phyloP scores from a whole-genome alignment of 2,113 vertebrate species.

The Rhinopomastus cyanomelas region DNA sequence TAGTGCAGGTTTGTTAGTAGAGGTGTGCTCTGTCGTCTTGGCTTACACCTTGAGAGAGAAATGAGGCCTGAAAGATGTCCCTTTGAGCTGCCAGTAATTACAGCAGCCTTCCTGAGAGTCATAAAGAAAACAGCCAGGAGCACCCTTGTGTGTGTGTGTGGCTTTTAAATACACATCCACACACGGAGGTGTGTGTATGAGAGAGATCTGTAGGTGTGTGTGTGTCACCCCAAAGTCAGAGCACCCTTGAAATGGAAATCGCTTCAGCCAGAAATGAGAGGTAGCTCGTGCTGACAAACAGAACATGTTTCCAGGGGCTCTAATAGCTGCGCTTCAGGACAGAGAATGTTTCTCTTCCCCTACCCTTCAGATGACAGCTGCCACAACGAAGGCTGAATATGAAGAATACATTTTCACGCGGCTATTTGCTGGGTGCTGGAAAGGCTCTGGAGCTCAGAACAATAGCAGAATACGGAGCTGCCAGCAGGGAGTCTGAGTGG shows the following conservation, averaged over 20 bases:
- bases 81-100: neutral
- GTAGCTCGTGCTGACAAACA: neutral
- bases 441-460: neutral
- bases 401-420: neutral
- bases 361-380: conserved; percentile 12
- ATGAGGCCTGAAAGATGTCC: neutral
- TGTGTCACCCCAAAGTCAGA: neutral
- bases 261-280: neutral
- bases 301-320: neutral
- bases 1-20: neutral
- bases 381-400: neutral
- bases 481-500: conserved; percentile 53
- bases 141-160: neutral
- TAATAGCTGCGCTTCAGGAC: neutral
- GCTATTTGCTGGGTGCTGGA: neutral
- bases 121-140: neutral
- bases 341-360: neutral
- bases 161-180: neutral
- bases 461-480: conserved; percentile 31
- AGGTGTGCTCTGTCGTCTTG: neutral
- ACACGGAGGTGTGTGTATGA: fast-evolving
- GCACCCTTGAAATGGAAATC: neutral
- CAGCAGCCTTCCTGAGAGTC: neutral
- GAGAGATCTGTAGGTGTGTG: neutral
- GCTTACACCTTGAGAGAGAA: neutral